phyloP scores from a whole-genome alignment of 2,797 vertebrate genomes.

The Sphenopsis melanotis region DNA sequence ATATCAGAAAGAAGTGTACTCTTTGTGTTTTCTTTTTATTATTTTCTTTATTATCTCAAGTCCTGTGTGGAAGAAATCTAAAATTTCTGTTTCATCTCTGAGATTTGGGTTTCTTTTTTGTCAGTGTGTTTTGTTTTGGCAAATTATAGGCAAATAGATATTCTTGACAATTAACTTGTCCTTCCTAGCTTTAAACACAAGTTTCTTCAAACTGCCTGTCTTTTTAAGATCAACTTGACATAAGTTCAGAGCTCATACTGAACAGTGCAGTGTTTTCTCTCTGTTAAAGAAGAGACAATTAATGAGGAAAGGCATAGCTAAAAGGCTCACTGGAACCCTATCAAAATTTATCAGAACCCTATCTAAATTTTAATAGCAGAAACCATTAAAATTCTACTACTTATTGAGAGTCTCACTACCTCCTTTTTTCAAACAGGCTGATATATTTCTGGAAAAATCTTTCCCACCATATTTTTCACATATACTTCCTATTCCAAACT shows the following conservation, averaged over 20 bases:
- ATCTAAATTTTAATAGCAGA: background rate
- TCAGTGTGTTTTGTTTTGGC: background rate
- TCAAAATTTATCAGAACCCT: background rate
- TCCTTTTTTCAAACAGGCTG: background rate
- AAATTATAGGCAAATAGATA: background rate
- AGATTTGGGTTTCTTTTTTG: background rate
- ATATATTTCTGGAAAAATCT: background rate
- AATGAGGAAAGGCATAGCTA: background rate
- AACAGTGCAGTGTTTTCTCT: background rate
- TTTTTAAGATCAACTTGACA: background rate
- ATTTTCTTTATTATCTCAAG: background rate
- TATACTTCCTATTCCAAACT: background rate
- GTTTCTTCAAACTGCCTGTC: background rate
- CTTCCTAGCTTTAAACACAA: background rate
- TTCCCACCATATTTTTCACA: background rate
- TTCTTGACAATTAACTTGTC: background rate
- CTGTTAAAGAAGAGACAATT: background rate
- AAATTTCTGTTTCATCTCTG: background rate
- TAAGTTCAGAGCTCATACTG: background rate
- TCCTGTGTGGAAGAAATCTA: background rate
- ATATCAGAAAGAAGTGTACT: background rate
- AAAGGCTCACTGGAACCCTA: background rate
- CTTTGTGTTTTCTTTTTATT: background rate
- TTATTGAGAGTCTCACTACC: background rate
- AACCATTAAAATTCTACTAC: background rate